phyloP scores from a whole-genome alignment of 2,888 invertebrate species.

The Sericinus montela region DNA sequence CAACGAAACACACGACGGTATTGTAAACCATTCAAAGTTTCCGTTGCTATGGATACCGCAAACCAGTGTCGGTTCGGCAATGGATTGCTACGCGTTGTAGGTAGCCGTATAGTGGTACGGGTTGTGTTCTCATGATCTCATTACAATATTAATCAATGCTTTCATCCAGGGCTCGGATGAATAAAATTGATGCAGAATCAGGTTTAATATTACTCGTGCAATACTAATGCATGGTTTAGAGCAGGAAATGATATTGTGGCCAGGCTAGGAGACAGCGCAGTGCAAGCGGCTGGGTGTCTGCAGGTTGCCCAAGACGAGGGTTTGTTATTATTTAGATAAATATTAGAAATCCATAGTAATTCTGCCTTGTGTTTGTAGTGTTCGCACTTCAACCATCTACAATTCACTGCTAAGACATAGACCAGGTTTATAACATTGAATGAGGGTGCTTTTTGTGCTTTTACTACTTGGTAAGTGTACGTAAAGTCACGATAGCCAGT shows the following conservation, averaged over 20 bases:
- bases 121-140: constrained; percentile 51
- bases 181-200: constrained; percentile 49
- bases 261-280: background rate
- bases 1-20: background rate
- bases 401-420: too few relatives aligned
- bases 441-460: too few relatives aligned
- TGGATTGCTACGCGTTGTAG: background rate
- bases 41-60: background rate
- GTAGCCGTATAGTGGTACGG: constrained; percentile 23
- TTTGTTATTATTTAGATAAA: background rate
- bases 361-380: too few relatives aligned
- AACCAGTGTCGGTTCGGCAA: background rate
- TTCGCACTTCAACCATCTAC: too few relatives aligned
- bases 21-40: background rate
- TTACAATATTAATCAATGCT: constrained; percentile 73
- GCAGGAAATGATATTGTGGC: constrained; percentile 42
- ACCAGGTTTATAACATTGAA: too few relatives aligned
- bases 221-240: constrained; percentile 45
- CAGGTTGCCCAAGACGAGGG: background rate
- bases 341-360: too few relatives aligned
- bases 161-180: constrained; percentile 48
- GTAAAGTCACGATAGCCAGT: too few relatives aligned
- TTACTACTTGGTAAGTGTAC: too few relatives aligned
- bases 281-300: background rate
- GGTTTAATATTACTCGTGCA: constrained; percentile 52